phyloP scores from a whole-genome alignment of 35 echinoderm and acorn worm species.

The Acanthaster planci region DNA sequence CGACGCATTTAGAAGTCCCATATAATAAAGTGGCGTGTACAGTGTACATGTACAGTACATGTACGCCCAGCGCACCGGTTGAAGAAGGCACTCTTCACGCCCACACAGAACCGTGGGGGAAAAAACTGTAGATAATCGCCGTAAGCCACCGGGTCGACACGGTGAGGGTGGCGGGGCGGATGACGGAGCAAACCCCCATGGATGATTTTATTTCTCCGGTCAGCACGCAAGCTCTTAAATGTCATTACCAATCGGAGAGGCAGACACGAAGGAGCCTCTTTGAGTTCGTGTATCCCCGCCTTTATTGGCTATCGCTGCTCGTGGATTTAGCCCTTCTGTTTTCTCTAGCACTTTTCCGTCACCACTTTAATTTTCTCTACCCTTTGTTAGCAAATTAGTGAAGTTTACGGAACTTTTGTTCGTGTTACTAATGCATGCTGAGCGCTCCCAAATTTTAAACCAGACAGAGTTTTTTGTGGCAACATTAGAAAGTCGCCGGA shows the following conservation, averaged over 20 bases:
- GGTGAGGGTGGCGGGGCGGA: background rate
- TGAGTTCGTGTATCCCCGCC: background rate
- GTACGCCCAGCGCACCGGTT: too few species aligned
- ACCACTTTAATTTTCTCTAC: background rate
- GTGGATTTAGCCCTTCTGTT: background rate
- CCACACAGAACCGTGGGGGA: too few species aligned
- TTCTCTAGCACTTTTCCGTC: background rate
- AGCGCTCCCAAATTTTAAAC: too few species aligned
- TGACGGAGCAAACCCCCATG: conserved; percentile 1
- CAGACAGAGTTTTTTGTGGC: too few species aligned
- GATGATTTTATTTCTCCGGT: conserved; percentile 21
- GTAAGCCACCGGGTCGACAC: background rate
- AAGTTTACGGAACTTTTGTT: too few species aligned
- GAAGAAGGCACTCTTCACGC: too few species aligned
- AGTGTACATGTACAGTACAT: too few species aligned
- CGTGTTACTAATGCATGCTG: too few species aligned
- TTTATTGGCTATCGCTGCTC: background rate
- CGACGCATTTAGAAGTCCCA: too few species aligned
- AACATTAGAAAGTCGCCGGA: too few species aligned
- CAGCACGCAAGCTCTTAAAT: conserved; percentile 20
- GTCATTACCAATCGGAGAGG: conserved; percentile 6
- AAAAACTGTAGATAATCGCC: background rate
- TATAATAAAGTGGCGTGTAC: too few species aligned
- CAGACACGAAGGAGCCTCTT: background rate
- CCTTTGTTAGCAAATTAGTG: too few species aligned